Base-by-base conservation (phyloP, 2,797 vertebrate species). In the Nannoperca australis region DNA sequence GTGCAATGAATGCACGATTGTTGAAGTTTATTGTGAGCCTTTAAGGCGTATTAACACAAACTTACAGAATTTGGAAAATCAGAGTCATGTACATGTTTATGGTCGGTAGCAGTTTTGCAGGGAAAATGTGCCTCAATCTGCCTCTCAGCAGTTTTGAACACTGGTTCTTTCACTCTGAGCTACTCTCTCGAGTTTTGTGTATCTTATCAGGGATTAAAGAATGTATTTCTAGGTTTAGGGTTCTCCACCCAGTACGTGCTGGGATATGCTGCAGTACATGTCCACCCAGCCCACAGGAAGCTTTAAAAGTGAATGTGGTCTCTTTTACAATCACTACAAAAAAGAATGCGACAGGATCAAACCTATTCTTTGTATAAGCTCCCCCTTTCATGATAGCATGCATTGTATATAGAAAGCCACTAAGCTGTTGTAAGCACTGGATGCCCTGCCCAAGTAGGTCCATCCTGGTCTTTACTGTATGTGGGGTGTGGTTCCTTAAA, bases 51-150 rank as follows among this genome's bases (percentile, higher is more conserved):
- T 49, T 66, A 47, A 72, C 53, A 70, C 69, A 78, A 63, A 44
- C 70, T 51, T 63, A 32, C 27, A 73, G 58, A 27, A 75, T 74
- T 69, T 82, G 91, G 90, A 93, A 90, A 92, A 80, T 78, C 38
- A n/a, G 44, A 79, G 75, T 92, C 81, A 90, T n/a, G 1, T 45
- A 10, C 27, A 53, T 86, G 75, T 85, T 88, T 79, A 76, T 62
- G 81, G 32, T 78, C 72, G 60, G 75, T 62, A 45, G 68, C 76
- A 83, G 62, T 55, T 87, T 80, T 68, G 61, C 56, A 24, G 63
- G 85, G 73, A 89, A 92, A 92, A 68, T 79, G 55, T 85, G 82
- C 66, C 73, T 92, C 90, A 88, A 63, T 54, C 1, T 81, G 62
- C 68, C 73, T 51, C 63, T 18, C n/a, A 68, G 62, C 1, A 24